Percentiles rank a stretch among this genome's conserved stretches.
These are phyloP conservation scores for Tragelaphus imberbis DNA, from an alignment of 2,113 vertebrate species.

Conservation along the genomic window DNA sequence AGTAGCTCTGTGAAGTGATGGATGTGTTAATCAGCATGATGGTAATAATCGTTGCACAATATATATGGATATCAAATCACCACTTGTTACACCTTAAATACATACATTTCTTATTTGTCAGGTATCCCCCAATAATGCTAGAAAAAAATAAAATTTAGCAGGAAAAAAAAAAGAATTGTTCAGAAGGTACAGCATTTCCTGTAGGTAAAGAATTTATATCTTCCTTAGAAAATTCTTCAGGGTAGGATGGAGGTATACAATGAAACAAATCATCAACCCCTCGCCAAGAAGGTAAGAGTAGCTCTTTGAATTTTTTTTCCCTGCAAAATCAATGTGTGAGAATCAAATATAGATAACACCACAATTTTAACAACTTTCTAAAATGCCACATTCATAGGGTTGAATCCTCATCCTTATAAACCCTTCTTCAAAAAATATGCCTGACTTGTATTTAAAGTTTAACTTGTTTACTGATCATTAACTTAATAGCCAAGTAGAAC, in stretches of 20 bases:
- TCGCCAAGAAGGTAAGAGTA: neutral
- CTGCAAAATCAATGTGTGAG: neutral
- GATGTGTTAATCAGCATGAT: neutral
- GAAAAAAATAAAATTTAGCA: neutral
- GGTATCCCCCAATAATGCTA: neutral
- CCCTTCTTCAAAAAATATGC: neutral
- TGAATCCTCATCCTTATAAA: neutral
- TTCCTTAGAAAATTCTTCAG: neutral
- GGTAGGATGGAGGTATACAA: accelerated
- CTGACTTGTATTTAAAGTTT: neutral
- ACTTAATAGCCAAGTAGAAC: conserved; percentile 46
- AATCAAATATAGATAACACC: neutral
- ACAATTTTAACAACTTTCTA: neutral
- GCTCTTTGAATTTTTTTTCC: neutral
- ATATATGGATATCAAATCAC: neutral
- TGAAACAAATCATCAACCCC: neutral
- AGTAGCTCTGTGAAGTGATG: too few relatives aligned
- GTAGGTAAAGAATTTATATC: neutral
- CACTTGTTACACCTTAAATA: neutral
- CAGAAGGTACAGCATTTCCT: neutral
- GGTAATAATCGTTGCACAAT: neutral
- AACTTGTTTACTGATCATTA: conserved; percentile 21
- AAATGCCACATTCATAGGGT: neutral
- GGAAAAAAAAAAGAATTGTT: neutral
- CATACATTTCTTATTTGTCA: neutral